Conservation (phyloP, 2,888 invertebrate genomes). For the Lepas anatifera region DNA sequence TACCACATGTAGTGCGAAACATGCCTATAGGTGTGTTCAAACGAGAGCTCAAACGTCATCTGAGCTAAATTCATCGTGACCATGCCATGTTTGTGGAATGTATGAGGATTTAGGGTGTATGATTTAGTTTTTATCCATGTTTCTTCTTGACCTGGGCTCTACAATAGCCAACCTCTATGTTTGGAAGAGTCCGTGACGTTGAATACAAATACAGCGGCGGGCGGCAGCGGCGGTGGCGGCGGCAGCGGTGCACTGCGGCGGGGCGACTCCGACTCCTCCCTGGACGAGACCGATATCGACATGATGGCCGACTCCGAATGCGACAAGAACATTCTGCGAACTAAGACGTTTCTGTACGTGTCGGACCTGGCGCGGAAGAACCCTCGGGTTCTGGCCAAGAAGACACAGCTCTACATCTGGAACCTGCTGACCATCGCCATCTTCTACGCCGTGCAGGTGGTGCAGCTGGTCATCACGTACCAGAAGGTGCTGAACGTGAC, state of each 20-base stretch:
- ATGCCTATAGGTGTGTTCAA: too few species aligned
- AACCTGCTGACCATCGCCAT: constrained; percentile 64
- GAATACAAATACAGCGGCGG: too few species aligned
- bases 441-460: constrained; percentile 72
- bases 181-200: too few species aligned
- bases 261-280: constrained; percentile 34
- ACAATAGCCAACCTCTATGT: too few species aligned
- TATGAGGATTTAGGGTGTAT: too few species aligned
- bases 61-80: too few species aligned
- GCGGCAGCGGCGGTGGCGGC: too few species aligned
- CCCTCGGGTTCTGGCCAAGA: constrained; percentile 46
- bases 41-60: too few species aligned
- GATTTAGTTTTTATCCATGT: too few species aligned
- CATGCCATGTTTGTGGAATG: too few species aligned
- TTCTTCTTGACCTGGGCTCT: too few species aligned
- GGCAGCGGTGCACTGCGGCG: constrained; percentile 13
- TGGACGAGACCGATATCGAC: constrained; percentile 46
- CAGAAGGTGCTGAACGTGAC: constrained; percentile 54
- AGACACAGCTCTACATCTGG: constrained; percentile 58
- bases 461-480: constrained; percentile 69
- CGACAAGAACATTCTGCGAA: constrained; percentile 48
- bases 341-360: constrained; percentile 44
- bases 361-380: constrained; percentile 53
- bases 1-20: too few species aligned
- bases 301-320: constrained; percentile 42